phyloP scores from a whole-genome alignment of 2,113 vertebrate genomes.

The Lathamus discolor region DNA sequence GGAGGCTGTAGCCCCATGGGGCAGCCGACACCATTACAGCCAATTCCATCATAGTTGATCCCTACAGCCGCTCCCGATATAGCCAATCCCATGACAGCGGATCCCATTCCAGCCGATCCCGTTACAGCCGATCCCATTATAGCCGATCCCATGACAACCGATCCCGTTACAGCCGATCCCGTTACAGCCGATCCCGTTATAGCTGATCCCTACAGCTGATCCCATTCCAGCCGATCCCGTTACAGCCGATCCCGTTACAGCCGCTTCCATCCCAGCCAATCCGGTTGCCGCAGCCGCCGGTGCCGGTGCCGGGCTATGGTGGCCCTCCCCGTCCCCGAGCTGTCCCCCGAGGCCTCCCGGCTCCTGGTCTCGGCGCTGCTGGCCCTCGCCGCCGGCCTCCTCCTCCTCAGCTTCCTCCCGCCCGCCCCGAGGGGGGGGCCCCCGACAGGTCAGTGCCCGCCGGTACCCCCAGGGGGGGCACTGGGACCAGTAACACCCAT shows the following conservation, averaged over 20 bases:
- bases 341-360: slow-evolving; percentile 10
- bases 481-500: not conserved
- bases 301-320: slow-evolving; percentile 12
- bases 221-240: fast-evolving
- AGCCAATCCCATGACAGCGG: not conserved
- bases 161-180: not conserved
- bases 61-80: not conserved
- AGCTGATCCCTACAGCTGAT: fast-evolving
- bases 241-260: not conserved
- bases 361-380: slow-evolving; percentile 35
- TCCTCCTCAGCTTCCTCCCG: slow-evolving; percentile 45
- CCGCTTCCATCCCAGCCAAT: not conserved
- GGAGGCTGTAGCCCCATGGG: too few relatives aligned
- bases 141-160: fast-evolving
- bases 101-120: not conserved
- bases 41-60: not conserved
- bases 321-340: not conserved
- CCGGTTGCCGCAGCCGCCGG: not conserved
- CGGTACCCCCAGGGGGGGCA: not conserved
- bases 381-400: slow-evolving; percentile 11
- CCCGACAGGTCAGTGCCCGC: slow-evolving; percentile 34
- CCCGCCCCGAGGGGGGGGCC: not conserved
- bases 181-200: fast-evolving
- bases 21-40: not conserved
- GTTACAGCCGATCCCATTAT: fast-evolving